Base-by-base conservation (phyloP, 2,797 vertebrate genomes). In the Uromys caudimaculatus region DNA sequence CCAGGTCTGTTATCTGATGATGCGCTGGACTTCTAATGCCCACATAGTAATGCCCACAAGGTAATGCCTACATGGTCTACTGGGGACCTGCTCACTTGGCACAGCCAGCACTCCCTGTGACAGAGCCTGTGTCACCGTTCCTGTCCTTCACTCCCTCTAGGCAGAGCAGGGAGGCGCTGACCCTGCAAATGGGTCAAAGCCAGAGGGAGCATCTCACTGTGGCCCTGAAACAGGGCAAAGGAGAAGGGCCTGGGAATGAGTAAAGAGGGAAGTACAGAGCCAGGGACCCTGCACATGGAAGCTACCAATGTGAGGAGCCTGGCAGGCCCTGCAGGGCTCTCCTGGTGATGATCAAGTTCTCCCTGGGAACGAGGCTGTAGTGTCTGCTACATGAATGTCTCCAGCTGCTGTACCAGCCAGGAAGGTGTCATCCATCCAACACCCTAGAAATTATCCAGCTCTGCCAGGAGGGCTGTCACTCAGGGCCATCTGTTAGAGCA, bases 281-380 rank as follows among this genome's bases (percentile, higher is more conserved):
- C 23, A 1, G 19, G 16, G 27, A 7, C 16, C 76, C n/a, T 32
- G 3, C 19, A 35, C 24, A 23, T 9, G 35, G 38, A 29, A 41
- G 24, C 13, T 1, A 8, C 1, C 0, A n/a, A 19, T 1, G 67
- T 7, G 50, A 23, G 47, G 0, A 7, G 38, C 38, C 0, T 0
- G 21, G 44, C 32, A 35, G 4, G 52, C 21, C 27, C 1, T 0
- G 50, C 5, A 11, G 47, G n/a, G 4, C 16, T 58, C 89, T 35
- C 50, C 35, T 29, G 3, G 14, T 3, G 8, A 3, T 29, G 12
- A 24, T 3, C 38, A 3, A 27, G 9, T 32, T 56, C 23, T 21
- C 27, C 3, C 3, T 1, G 52, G 76, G 52, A 69, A 8, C 32
- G 16, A 29, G 64, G 69, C 29, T 1, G 17, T 1, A n/a, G 52